Percentiles rank a stretch among this genome's conserved stretches.
phyloP scores from a whole-genome alignment of 2,888 invertebrate species.

The Phortica magna region DNA sequence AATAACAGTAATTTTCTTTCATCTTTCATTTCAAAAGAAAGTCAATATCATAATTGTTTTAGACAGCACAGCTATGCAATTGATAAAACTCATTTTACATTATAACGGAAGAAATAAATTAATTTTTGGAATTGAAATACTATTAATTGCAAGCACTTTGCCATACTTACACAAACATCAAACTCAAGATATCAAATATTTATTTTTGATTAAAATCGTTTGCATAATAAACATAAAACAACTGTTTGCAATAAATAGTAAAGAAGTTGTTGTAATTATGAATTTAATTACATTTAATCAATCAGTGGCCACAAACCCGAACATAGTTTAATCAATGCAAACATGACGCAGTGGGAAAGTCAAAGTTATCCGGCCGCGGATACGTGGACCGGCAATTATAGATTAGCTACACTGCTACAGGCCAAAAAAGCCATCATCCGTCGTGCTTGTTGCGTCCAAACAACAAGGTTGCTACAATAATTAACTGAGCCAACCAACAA shows the following conservation, averaged over 20 bases:
- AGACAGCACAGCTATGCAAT: too few species aligned
- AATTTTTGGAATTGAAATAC: too few species aligned
- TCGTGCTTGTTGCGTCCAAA: constrained; percentile 12
- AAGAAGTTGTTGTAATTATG: constrained; percentile 63
- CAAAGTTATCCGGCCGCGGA: constrained; percentile 12
- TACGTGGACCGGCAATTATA: constrained; percentile 29
- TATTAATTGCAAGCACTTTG: too few species aligned
- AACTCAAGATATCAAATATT: neutral
- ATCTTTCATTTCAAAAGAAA: too few species aligned
- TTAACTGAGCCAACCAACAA: constrained; percentile 36
- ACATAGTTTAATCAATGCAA: constrained; percentile 13
- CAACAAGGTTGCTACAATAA: constrained; percentile 37
- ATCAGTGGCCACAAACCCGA: constrained; percentile 33
- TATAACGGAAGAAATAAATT: too few species aligned
- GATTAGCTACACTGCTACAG: constrained; percentile 26
- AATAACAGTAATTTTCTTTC: too few species aligned
- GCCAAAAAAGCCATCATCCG: neutral
- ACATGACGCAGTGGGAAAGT: constrained; percentile 9
- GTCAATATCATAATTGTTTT: too few species aligned
- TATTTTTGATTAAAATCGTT: neutral
- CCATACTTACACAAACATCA: too few species aligned
- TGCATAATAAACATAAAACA: neutral
- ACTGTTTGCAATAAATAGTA: constrained; percentile 50
- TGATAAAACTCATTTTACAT: too few species aligned
- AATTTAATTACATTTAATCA: constrained; percentile 65